These are phyloP conservation scores for Graptemys geographica DNA, from an alignment of 2,797 vertebrate species.

Conservation along the genomic window DNA sequence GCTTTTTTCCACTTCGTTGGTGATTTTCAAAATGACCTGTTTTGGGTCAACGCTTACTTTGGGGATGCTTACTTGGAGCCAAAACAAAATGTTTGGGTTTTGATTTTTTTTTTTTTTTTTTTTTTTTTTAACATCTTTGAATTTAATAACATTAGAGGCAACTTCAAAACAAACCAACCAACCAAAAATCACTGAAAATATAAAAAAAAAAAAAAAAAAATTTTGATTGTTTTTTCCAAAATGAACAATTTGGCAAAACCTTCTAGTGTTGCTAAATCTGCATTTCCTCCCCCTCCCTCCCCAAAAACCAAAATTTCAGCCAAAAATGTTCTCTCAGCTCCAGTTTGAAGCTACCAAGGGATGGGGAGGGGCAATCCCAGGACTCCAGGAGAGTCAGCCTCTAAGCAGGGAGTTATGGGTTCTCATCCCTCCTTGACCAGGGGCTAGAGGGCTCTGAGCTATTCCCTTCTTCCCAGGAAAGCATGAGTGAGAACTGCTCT, in stretches of 20 bases:
- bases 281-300: too few relatives aligned
- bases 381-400: too few relatives aligned
- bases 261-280: not conserved
- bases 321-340: too few relatives aligned
- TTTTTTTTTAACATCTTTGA: not conserved
- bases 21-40: not conserved
- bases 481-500: too few relatives aligned
- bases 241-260: not conserved
- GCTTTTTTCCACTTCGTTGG: not conserved
- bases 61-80: not conserved
- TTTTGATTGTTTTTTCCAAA: not conserved
- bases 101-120: not conserved
- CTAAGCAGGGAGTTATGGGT: too few relatives aligned
- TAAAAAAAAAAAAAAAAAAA: too few relatives aligned
- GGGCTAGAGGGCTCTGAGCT: too few relatives aligned
- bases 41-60: not conserved
- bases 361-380: too few relatives aligned
- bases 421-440: too few relatives aligned
- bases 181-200: not conserved
- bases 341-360: too few relatives aligned
- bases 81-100: not conserved
- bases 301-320: too few relatives aligned
- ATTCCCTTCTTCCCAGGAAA: too few relatives aligned
- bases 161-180: not conserved
- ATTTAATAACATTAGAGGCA: not conserved